Evolutionary conservation across 2,888 invertebrate species (phyloP).

Genomic region (Rugalucina vietnamica): DNA sequence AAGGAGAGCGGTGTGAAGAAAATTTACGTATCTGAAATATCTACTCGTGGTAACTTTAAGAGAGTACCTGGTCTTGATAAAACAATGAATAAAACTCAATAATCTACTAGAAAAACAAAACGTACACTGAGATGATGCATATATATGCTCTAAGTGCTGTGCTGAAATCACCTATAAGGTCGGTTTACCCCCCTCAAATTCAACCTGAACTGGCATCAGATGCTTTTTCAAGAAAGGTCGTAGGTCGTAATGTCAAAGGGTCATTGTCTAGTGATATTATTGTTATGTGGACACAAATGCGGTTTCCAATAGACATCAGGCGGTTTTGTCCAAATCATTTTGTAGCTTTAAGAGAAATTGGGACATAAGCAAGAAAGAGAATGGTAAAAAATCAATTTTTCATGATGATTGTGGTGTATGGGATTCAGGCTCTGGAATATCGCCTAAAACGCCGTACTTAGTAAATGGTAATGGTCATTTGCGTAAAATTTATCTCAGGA

Average conservation of each 20-base stretch:
- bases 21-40: no score
- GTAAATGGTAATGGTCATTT: background rate
- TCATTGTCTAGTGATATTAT: background rate
- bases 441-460: background rate
- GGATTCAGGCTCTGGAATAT: constrained; percentile 16
- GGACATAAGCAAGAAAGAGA: background rate
- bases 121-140: no score
- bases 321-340: background rate
- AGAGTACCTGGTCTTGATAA: no score
- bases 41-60: no score
- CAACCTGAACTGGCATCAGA: constrained; percentile 2
- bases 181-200: background rate
- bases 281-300: background rate
- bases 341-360: background rate
- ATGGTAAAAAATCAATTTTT: constrained; percentile 1
- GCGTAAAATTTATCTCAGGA: background rate
- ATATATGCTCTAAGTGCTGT: no score
- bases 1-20: no score
- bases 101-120: no score
- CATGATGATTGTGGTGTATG: constrained; percentile 31
- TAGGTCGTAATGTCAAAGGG: background rate
- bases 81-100: no score
- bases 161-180: background rate
- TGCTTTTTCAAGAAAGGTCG: background rate
- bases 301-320: background rate